Percentiles rank a stretch among this genome's conserved stretches.
Evolutionary conservation across 2,888 invertebrate species (phyloP).

Genomic region (Noctua comes): DNA sequence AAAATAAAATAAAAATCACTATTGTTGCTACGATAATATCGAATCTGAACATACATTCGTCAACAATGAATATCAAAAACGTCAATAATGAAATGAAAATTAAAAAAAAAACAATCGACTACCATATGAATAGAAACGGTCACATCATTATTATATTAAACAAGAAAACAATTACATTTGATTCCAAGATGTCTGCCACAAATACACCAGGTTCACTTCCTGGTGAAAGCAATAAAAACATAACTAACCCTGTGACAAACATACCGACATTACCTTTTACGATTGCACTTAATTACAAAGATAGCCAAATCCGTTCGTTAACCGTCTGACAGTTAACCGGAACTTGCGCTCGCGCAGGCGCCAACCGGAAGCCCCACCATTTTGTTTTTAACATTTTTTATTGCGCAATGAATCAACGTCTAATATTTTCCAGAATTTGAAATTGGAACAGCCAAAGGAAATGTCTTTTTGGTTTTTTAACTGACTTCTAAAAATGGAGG

Average conservation of each 20-base stretch:
- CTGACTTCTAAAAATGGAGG: not conserved
- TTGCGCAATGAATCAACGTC: conserved; percentile 67
- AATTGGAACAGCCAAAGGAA: conserved; percentile 31
- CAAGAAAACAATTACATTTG: not conserved
- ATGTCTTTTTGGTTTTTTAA: conserved; percentile 11
- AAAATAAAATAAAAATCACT: too few relatives aligned
- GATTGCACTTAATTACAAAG: conserved; percentile 62
- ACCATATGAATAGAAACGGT: not conserved
- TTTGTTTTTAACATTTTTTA: conserved; percentile 69
- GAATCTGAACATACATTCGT: not conserved
- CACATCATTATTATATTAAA: not conserved
- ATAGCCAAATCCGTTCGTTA: conserved; percentile 58
- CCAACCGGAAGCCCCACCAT: conserved; percentile 78
- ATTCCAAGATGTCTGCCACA: conserved; percentile 34
- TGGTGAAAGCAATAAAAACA: conserved; percentile 44
- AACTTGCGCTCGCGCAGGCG: conserved; percentile 70
- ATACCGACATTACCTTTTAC: conserved; percentile 53
- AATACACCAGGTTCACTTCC: conserved; percentile 29
- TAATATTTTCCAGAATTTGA: conserved; percentile 56
- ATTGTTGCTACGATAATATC: too few relatives aligned
- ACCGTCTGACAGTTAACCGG: conserved; percentile 68
- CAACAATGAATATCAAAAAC: too few relatives aligned
- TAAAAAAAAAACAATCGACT: not conserved
- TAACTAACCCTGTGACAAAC: conserved; percentile 31
- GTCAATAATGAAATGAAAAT: too few relatives aligned